These are phyloP conservation scores for Malacoraja senta DNA, from an alignment of 2,797 vertebrate genomes.

Conservation along the genomic window DNA sequence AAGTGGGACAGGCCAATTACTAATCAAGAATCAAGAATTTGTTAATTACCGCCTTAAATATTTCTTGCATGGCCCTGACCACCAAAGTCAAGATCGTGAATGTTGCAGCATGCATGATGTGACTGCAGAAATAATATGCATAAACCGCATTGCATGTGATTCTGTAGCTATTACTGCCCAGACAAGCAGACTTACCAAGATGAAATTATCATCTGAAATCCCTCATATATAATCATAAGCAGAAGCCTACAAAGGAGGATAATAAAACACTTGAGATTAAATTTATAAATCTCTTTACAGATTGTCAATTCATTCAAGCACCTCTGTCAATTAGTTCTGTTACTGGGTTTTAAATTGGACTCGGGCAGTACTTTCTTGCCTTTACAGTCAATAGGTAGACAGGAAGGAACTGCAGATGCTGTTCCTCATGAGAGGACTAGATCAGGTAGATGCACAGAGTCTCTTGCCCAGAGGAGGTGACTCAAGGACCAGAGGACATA, in stretches of 20 bases:
- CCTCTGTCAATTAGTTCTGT: neutral
- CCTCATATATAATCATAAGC: neutral
- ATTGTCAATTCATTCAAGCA: constrained; percentile 4
- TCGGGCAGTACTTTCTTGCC: neutral
- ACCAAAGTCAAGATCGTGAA: too few relatives aligned
- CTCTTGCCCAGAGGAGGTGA: too few relatives aligned
- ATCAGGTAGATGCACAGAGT: too few relatives aligned
- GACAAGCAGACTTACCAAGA: neutral
- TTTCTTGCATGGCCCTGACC: too few relatives aligned
- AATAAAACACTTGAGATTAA: neutral
- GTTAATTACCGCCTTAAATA: too few relatives aligned
- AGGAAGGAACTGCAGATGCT: too few relatives aligned
- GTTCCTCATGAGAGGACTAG: too few relatives aligned
- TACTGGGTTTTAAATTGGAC: neutral
- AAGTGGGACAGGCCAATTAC: too few relatives aligned
- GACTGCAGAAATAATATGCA: neutral
- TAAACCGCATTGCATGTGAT: neutral
- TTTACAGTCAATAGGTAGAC: neutral
- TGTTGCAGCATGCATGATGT: neutral
- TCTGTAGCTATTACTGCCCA: neutral
- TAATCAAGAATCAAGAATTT: too few relatives aligned
- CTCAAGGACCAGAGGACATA: too few relatives aligned
- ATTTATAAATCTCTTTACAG: neutral
- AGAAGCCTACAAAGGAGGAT: constrained; percentile 12
- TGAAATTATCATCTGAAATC: constrained; percentile 19